These are phyloP conservation scores for Tethea ocularis DNA, from an alignment of 2,888 invertebrate species.

Conservation along the genomic window DNA sequence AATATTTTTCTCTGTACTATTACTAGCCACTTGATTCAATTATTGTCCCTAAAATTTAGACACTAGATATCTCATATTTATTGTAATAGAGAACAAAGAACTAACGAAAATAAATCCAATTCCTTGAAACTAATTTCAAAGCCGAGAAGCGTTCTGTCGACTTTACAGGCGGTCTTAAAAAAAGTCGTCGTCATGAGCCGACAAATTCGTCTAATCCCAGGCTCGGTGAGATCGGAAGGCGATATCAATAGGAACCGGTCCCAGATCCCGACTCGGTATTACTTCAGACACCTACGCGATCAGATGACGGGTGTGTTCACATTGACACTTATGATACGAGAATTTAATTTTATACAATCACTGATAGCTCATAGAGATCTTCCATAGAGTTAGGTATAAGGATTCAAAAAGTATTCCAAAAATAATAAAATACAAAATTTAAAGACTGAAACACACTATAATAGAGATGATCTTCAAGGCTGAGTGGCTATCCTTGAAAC, in stretches of 20 bases:
- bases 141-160: background rate
- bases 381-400: no score
- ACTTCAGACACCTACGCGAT: conserved; percentile 40
- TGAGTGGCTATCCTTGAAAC: no score
- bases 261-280: conserved; percentile 34
- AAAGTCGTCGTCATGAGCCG: background rate
- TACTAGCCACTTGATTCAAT: no score
- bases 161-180: background rate
- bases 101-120: background rate
- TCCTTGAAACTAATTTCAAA: background rate
- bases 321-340: conserved; percentile 25
- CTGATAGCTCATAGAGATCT: conserved; percentile 15
- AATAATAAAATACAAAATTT: no score
- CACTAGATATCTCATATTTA: no score
- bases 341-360: background rate
- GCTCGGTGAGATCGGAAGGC: conserved; percentile 19
- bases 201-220: conserved; percentile 31
- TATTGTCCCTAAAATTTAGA: no score
- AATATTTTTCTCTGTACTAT: no score
- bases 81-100: no score
- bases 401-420: no score
- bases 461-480: no score
- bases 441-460: no score
- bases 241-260: conserved; percentile 49
- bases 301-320: conserved; percentile 27